Conservation (phyloP, 2,797 vertebrate genomes). For the Lutjanus campechanus region DNA sequence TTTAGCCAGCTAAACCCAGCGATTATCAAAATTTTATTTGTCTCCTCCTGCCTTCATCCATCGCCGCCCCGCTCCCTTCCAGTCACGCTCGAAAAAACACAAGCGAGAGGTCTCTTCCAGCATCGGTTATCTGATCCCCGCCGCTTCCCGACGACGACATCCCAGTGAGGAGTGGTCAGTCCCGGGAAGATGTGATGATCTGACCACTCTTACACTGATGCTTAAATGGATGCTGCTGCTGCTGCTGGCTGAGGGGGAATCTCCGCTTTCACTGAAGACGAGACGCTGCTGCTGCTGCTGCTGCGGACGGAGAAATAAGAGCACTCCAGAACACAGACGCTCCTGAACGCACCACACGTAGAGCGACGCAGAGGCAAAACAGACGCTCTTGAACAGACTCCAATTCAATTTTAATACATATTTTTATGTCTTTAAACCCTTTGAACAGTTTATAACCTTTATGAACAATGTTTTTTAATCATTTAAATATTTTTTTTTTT, state of each 20-base stretch:
- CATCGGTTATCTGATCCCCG: constrained; percentile 11
- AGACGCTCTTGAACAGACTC: constrained; percentile 21
- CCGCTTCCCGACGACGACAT: constrained; percentile 47
- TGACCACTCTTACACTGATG: constrained; percentile 44
- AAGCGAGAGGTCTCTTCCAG: neutral
- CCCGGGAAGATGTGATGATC: constrained; percentile 42
- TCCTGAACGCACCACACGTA: constrained; percentile 63
- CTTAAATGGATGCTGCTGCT: constrained; percentile 72
- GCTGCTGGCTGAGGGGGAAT: constrained; percentile 36
- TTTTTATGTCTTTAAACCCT: neutral
- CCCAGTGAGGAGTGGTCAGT: constrained; percentile 42
- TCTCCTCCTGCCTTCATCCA: constrained; percentile 64
- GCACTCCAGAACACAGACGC: constrained; percentile 23
- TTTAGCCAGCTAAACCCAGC: constrained; percentile 58
- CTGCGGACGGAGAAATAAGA: constrained; percentile 11
- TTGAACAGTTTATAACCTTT: neutral
- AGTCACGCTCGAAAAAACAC: constrained; percentile 33
- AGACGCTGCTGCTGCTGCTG: constrained; percentile 39
- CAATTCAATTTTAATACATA: neutral
- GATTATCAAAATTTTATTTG: constrained; percentile 56
- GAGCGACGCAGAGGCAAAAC: neutral
- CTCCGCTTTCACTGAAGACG: constrained; percentile 43
- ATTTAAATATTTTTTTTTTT: neutral
- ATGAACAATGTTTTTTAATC: neutral
- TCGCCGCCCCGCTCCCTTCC: constrained; percentile 48